These are phyloP conservation scores for Ophion ellenae DNA, from an alignment of 2,888 invertebrate genomes.

Conservation along the genomic window DNA sequence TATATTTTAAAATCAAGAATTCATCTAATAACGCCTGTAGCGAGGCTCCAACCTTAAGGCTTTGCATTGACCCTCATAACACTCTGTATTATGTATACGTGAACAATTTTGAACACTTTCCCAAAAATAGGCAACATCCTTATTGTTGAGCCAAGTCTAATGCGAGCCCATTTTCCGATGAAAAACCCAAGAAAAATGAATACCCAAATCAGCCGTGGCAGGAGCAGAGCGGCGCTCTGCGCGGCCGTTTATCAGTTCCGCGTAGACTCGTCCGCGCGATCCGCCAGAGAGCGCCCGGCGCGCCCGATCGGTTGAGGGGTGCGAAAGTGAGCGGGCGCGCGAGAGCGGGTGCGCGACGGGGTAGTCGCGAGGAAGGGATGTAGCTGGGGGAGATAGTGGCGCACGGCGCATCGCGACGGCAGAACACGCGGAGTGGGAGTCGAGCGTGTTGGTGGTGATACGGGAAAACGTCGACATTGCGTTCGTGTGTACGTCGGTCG, in stretches of 20 bases:
- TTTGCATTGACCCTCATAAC: too few species aligned
- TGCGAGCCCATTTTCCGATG: not conserved
- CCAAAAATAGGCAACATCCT: too few species aligned
- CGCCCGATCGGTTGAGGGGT: not conserved
- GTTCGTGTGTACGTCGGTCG: slow-evolving; percentile 5
- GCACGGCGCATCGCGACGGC: slow-evolving; percentile 54
- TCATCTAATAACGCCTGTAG: too few species aligned
- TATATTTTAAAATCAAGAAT: too few species aligned
- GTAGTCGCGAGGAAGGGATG: slow-evolving; percentile 48
- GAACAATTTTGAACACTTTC: too few species aligned
- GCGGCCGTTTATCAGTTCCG: not conserved
- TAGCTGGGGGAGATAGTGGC: slow-evolving; percentile 41
- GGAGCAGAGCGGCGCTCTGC: not conserved
- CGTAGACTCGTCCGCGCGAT: not conserved
- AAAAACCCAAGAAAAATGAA: not conserved
- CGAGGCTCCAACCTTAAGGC: too few species aligned
- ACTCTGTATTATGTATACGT: too few species aligned
- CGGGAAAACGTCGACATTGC: slow-evolving; percentile 19
- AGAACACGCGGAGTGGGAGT: slow-evolving; percentile 31
- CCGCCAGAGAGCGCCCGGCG: slow-evolving; percentile 28
- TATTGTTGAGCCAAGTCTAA: too few species aligned
- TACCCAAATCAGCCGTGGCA: not conserved
- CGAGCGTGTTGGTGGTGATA: slow-evolving; percentile 26
- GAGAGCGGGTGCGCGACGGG: slow-evolving; percentile 37
- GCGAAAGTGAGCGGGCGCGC: slow-evolving; percentile 11